Conservation (phyloP, 2,888 invertebrate species). For the Epinotia nisella region DNA sequence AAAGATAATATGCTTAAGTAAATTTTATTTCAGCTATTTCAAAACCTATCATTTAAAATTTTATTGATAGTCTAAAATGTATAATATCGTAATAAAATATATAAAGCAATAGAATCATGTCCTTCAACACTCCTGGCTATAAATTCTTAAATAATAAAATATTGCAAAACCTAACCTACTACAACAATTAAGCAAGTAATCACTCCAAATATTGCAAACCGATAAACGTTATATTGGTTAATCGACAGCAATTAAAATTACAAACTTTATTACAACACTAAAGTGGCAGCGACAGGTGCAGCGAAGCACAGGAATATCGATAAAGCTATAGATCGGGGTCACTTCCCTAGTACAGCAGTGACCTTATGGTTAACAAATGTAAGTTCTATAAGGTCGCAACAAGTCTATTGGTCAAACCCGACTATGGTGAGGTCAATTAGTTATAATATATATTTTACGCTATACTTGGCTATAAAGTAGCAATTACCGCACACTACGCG, state of each 20-base stretch:
- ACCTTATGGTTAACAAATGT: constrained; percentile 20
- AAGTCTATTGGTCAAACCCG: no score
- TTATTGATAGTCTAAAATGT: background rate
- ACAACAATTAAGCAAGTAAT: constrained; percentile 15
- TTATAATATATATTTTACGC: background rate
- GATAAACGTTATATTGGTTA: constrained; percentile 27
- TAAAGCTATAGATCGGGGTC: constrained; percentile 70
- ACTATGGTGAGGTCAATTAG: constrained; percentile 3
- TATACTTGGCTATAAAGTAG: no score
- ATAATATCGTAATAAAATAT: constrained; percentile 10
- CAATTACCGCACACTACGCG: no score
- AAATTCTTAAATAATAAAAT: background rate
- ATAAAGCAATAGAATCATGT: constrained; percentile 4
- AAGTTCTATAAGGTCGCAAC: background rate
- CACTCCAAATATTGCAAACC: constrained; percentile 27
- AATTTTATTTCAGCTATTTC: no score
- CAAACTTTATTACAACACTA: constrained; percentile 58
- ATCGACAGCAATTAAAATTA: constrained; percentile 39
- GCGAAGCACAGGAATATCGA: constrained; percentile 58
- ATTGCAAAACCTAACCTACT: constrained; percentile 18
- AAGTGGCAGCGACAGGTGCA: constrained; percentile 72
- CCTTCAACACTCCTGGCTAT: constrained; percentile 6
- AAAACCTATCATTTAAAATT: background rate
- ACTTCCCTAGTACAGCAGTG: constrained; percentile 49
- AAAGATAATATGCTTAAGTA: no score